phyloP scores from a whole-genome alignment of 2,888 invertebrate species.

The Macrosiphum euphorbiae region DNA sequence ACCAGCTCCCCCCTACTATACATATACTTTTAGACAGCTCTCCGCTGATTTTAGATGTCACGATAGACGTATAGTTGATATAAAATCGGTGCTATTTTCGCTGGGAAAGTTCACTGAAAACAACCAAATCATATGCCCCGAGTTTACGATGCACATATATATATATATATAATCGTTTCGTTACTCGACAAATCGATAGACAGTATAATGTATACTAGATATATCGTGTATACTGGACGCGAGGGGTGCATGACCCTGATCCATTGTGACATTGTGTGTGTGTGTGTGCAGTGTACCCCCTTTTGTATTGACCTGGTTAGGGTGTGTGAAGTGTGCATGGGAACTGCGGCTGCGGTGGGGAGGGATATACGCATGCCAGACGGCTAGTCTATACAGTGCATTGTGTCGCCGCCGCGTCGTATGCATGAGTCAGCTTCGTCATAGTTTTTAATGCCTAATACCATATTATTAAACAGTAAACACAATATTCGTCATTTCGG shows the following conservation, averaged over 20 bases:
- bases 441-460: conserved; percentile 24
- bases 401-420: not conserved
- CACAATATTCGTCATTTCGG: conserved; percentile 30
- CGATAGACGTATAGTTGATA: not conserved
- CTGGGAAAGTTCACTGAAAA: not conserved
- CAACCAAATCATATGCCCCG: not conserved
- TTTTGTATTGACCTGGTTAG: conserved; percentile 63
- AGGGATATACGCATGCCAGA: conserved; percentile 31
- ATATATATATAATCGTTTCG: not conserved
- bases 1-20: too few species aligned
- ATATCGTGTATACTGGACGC: not conserved
- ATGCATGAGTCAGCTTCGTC: conserved; percentile 48
- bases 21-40: not conserved
- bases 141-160: not conserved
- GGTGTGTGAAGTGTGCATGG: conserved; percentile 39
- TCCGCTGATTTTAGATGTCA: not conserved
- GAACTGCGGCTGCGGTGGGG: conserved; percentile 1
- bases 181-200: conserved; percentile 2
- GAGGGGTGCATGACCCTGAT: conserved; percentile 60
- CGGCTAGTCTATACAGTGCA: conserved; percentile 31
- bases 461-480: not conserved
- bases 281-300: conserved; percentile 21
- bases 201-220: not conserved
- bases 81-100: not conserved
- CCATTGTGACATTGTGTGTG: conserved; percentile 33